Evolutionary conservation across 2,113 vertebrate genomes (phyloP).

Genomic region (Chrysemys picta): DNA sequence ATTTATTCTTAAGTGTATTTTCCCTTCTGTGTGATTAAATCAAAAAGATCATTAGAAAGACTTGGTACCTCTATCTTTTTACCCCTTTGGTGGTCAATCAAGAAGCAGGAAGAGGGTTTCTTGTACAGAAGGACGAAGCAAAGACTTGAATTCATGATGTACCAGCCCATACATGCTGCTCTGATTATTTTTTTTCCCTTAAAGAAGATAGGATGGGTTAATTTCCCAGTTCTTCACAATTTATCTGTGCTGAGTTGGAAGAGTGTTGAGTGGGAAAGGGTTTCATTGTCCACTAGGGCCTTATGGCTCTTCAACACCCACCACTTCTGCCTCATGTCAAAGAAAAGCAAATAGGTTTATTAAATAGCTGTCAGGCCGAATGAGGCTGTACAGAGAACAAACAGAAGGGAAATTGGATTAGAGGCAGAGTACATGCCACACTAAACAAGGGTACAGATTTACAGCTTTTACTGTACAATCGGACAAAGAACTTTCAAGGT

Average conservation of each 20-base stretch:
- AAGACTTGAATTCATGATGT: rapidly evolving
- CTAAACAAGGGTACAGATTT: slow-evolving; percentile 85
- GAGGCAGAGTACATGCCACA: slow-evolving; percentile 80
- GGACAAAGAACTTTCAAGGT: slow-evolving; percentile 64
- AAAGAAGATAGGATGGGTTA: slow-evolving; percentile 77
- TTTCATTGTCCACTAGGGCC: slow-evolving; percentile 83
- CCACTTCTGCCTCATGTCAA: slow-evolving; percentile 87
- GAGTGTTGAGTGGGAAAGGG: slow-evolving; percentile 87
- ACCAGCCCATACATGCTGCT: neutral
- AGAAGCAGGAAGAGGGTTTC: slow-evolving; percentile 60
- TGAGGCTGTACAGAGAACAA: slow-evolving; percentile 82
- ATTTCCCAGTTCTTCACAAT: slow-evolving; percentile 82
- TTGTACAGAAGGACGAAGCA: neutral
- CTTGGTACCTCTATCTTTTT: neutral
- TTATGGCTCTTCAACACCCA: slow-evolving; percentile 87
- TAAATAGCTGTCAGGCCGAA: slow-evolving; percentile 87
- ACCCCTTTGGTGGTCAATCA: neutral
- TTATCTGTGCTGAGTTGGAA: slow-evolving; percentile 81
- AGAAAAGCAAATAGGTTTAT: slow-evolving; percentile 85
- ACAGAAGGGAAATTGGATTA: slow-evolving; percentile 84
- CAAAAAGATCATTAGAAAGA: neutral
- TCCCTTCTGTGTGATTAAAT: neutral
- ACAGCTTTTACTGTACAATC: slow-evolving; percentile 56
- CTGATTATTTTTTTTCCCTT: slow-evolving; percentile 36
- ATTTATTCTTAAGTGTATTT: neutral